phyloP scores from a whole-genome alignment of 92 coral and sea anemone species.

The Hydrozoanthus gracilis region DNA sequence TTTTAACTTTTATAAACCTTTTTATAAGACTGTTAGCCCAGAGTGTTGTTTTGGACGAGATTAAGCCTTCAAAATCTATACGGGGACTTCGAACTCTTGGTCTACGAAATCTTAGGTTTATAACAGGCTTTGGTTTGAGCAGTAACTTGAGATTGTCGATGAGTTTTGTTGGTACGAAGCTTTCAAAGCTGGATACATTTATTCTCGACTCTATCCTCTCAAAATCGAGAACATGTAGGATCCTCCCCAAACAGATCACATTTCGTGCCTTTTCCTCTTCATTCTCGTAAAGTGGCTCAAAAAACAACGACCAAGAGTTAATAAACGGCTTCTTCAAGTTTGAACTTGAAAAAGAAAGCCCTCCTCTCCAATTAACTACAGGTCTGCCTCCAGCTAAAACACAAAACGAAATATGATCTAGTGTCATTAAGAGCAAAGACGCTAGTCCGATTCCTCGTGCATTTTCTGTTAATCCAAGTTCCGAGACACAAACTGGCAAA shows the following conservation, averaged over 20 bases:
- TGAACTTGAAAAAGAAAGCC: background rate
- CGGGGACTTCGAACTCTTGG: background rate
- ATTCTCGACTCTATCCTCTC: background rate
- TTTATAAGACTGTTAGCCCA: slow-evolving; percentile 13
- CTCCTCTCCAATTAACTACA: background rate
- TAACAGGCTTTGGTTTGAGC: background rate
- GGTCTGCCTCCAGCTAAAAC: slow-evolving; percentile 2
- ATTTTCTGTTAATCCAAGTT: background rate
- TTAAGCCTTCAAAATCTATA: slow-evolving; percentile 6
- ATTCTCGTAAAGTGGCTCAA: background rate
- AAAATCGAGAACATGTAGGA: background rate
- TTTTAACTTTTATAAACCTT: background rate
- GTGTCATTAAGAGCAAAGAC: background rate
- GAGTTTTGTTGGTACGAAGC: background rate
- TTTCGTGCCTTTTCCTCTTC: background rate
- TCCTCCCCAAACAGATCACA: background rate
- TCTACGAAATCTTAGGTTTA: slow-evolving; percentile 10
- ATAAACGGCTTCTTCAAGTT: background rate
- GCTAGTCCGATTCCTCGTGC: background rate
- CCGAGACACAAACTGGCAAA: background rate
- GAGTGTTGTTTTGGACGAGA: background rate
- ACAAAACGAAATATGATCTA: background rate
- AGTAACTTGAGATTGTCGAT: background rate
- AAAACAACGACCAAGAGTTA: slow-evolving; percentile 17
- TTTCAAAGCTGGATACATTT: background rate